phyloP scores from a whole-genome alignment of 2,888 invertebrate species.

The Aelia acuminata region DNA sequence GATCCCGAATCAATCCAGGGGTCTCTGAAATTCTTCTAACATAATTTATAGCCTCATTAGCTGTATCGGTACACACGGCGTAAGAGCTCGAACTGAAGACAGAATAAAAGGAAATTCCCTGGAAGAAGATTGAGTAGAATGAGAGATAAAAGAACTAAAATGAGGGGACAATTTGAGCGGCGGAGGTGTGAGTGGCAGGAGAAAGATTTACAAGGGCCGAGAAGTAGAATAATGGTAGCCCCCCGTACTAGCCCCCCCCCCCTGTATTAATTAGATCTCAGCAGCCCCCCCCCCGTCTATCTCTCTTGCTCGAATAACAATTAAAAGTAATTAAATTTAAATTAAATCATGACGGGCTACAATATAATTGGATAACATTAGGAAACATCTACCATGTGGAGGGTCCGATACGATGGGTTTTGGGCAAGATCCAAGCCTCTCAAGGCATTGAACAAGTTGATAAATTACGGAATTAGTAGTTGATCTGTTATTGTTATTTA shows the following conservation, averaged over 20 bases:
- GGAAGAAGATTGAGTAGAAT: constrained; percentile 34
- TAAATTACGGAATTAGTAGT: no score
- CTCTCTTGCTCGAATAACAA: no score
- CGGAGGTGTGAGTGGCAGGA: constrained; percentile 34
- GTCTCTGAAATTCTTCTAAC: not conserved
- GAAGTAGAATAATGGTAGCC: constrained; percentile 9
- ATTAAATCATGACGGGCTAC: not conserved
- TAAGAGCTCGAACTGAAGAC: not conserved
- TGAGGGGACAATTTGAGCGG: not conserved
- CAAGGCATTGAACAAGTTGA: no score
- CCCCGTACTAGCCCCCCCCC: not conserved
- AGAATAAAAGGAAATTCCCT: not conserved
- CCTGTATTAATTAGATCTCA: not conserved
- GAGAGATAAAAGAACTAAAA: constrained; percentile 43
- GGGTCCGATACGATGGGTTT: not conserved
- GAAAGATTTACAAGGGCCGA: not conserved
- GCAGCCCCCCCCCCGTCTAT: not conserved
- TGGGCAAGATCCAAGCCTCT: not conserved
- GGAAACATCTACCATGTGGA: not conserved
- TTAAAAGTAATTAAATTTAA: constrained; percentile 40
- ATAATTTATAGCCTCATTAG: not conserved
- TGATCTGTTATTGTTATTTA: no score
- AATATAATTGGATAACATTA: constrained; percentile 2
- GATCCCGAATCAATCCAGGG: not conserved
- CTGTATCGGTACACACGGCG: not conserved